Conservation (phyloP, 2,113 vertebrate genomes). For the Seriola quinqueradiata region DNA sequence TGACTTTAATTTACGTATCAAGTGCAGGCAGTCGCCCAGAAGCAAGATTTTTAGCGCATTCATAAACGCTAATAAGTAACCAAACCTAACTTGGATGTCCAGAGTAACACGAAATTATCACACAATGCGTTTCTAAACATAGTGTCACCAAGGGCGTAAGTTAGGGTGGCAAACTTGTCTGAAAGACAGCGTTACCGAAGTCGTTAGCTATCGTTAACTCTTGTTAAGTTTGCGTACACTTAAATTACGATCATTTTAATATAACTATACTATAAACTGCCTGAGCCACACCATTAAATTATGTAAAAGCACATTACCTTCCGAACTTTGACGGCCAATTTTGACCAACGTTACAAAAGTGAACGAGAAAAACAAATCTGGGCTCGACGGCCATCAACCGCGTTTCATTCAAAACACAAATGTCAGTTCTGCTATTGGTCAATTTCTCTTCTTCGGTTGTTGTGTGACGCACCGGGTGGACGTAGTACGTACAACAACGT, state of each 20-base stretch:
- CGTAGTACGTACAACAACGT: accelerated
- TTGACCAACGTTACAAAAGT: background rate
- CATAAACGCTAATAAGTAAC: background rate
- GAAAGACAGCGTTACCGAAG: background rate
- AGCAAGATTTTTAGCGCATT: background rate
- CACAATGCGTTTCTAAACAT: background rate
- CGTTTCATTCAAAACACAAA: slow-evolving; percentile 77
- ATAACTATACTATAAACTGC: accelerated
- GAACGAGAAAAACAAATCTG: slow-evolving; percentile 9
- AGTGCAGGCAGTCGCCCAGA: background rate
- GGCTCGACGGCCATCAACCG: slow-evolving; percentile 53
- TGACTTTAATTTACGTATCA: background rate
- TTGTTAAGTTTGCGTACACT: background rate
- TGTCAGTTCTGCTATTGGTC: slow-evolving; percentile 66
- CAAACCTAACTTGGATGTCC: background rate
- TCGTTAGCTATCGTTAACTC: slow-evolving; percentile 13
- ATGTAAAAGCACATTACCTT: slow-evolving; percentile 40
- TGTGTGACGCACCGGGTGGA: background rate
- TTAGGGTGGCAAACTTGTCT: background rate
- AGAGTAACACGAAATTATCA: background rate
- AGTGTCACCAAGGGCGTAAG: background rate
- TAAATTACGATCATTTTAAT: background rate
- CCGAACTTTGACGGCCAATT: background rate
- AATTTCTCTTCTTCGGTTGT: slow-evolving; percentile 56
- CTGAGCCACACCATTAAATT: background rate